Evolutionary conservation across 1,140 invertebrate genomes (phyloP), one percentile per base, ranked within the genome.

Genomic region (Drosophila mayri): DNA sequence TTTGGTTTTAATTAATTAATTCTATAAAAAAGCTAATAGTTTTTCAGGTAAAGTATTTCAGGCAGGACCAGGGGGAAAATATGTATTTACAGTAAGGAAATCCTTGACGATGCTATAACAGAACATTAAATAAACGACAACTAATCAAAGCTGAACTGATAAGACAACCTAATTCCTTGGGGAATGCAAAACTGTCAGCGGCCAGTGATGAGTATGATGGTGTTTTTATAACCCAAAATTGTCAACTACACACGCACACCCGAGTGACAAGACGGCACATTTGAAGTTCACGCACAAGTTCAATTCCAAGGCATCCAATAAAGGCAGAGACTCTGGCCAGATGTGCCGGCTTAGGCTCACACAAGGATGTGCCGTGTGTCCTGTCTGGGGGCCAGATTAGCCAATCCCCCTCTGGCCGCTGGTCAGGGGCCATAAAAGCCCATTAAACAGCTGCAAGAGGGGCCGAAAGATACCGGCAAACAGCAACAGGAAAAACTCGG

Each of bases 191-290:
- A 80, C 44, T 76, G 84, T 72, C 77, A 78, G 58, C 60, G 55
- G 46, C 50, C 75, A 59, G 54, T 80, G 81, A 88, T 88, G 88
- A 82, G 81, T 68, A 82, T 85, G 81, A 88, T 91, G 81, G 76
- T 74, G 77, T 80, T 91, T 88, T 80, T 91, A 91, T 81, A 87
- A 74, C 84, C 71, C 50, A 79, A 79, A 73, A 55, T 58, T 67
- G 57, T 54, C 68, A 35, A 70, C 65, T 67, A 50, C 38, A 22
- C 55, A 35, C 40, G 38, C 50, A 20, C 40, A 50, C 44, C n/a
- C 50, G 28, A 16, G 25, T 1, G 3, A 47, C 44, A 54, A 12
- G 44, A 25, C 16, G 46, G 28, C 25, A 52, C 50, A 54, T 46
- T 43, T 43, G 35, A 47, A 54, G 38, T 58, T 58, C 61, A 46